These are phyloP conservation scores for Mungos mungo DNA, from an alignment of 2,113 vertebrate species.

Conservation along the genomic window DNA sequence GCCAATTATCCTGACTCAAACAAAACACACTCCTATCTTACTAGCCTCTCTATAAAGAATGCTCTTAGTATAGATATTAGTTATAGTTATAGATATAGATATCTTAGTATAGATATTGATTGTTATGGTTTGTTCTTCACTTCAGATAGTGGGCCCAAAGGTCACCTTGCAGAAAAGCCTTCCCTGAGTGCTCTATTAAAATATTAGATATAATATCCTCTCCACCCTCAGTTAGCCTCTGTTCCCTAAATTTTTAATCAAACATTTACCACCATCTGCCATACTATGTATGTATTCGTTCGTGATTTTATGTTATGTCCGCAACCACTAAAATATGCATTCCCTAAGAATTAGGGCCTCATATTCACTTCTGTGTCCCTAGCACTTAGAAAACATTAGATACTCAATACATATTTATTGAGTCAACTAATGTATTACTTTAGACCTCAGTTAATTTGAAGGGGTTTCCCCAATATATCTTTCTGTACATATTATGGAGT, in stretches of 20 bases:
- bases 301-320: not conserved
- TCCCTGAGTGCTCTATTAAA: not conserved
- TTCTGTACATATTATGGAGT: not conserved
- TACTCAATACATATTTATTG: not conserved
- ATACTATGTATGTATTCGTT: not conserved
- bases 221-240: not conserved
- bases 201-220: not conserved
- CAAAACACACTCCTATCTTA: not conserved
- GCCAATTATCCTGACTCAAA: not conserved
- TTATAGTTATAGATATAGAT: too few relatives aligned
- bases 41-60: not conserved
- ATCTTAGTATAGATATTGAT: not conserved
- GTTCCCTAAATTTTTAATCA: not conserved
- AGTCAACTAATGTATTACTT: not conserved
- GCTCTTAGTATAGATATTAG: not conserved
- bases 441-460: not conserved
- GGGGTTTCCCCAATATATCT: not conserved
- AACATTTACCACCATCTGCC: not conserved
- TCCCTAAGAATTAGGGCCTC: not conserved
- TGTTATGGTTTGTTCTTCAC: not conserved
- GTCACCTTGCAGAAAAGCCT: not conserved
- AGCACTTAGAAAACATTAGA: not conserved
- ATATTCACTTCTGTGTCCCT: not conserved
- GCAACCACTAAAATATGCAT: not conserved
- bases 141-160: not conserved